Base-by-base conservation (phyloP, 2,113 vertebrate species). In the Rhinolophus sinicus region DNA sequence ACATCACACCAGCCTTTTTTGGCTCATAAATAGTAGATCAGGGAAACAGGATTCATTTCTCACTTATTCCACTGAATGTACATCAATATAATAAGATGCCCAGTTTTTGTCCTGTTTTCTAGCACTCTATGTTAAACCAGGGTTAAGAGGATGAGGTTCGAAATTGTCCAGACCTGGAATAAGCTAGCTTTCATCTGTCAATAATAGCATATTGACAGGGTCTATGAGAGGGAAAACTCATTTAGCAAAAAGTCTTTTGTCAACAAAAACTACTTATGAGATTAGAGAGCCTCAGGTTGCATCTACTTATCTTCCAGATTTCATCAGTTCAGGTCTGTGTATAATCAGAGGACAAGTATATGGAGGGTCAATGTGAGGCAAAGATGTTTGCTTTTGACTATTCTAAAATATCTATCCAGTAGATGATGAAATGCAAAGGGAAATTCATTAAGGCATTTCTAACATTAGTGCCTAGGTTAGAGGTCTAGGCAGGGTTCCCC, bases 221-320 rank as follows among this genome's bases (percentile, higher is more conserved):
- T 85, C 28, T 81, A 22, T 21, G 26, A 85, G 21, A 73, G 28
- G 89, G 47, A 58, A 77, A 67, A 54, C 18, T 90, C 54, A 70
- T 22, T 88, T 87, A 82, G 54, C 24, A 72, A 80, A 84, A 90
- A 26, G 35, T 67, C 89, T 93, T 85, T 92, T 90, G 73, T 96
- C 40, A 94, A 78, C 40, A 78, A 56, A 85, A 88, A 72, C 47
- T 96, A 56, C 67, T 94, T 90, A n/a, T 13, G 69, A 78, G 84
- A 60, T 78, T 76, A 73, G 50, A 24, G 28, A 75, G 26, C 50
- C 44, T 75, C 73, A 44, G 73, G 89, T 54, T 86, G 52, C 75
- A 72, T 73, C 18, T 93, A n/a, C 52, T 88, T 88, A 72, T 85
- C 54, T 93, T 67, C 28, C 67, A 28, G 15, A 96, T 50, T 85